Base-by-base conservation (phyloP, 2,888 invertebrate species). In the Slavum lentiscoides region DNA sequence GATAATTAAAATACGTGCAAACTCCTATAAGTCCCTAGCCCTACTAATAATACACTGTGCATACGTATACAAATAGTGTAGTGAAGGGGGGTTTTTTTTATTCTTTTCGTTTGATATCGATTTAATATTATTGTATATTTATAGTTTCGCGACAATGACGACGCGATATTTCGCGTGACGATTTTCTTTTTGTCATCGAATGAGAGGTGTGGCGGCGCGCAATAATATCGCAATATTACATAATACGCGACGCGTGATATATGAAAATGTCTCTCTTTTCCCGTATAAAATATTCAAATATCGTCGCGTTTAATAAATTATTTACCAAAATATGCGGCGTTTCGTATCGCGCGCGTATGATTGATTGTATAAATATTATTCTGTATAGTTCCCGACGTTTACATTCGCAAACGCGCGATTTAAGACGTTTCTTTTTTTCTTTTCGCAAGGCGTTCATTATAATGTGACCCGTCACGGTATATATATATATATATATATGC, bases 291-390 rank as follows among this genome's bases (percentile, higher is more conserved):
- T 30, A 17, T 15, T 15, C 0, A 64, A 21, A 62, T 30, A 30
- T 5, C 30, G 5, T 62, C 17, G 23, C 5, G 13, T 30, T 49
- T 62, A 30, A 62, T 62, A 62, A 17, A n/a, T 59, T 58, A 67
- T 67, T 67, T 23, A 49, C 43, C 15, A 21, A 49, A 43, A 43
- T 17, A 15, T 8, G 30, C 62, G 15, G 15, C n/a, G 67, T 67
- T 67, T 67, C 67, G 21, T 21, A 49, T 43, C 43, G 15, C 43
- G 43, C 6, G 17, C 15, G 30, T 69, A 55, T 69, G 69, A 69
- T 69, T 69, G 69, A 55, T 68, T 23, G n/a, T 43, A 53, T 53
- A 53, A 19, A 19, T 55, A 55, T 55, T 55, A 55, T 55, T 19
- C 19, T 55, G 19, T 19, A 55, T 55, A 55, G 19, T 19, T 55